These are phyloP conservation scores for Drosophila bocki DNA, from an alignment of 1,140 invertebrate species.

Conservation along the genomic window DNA sequence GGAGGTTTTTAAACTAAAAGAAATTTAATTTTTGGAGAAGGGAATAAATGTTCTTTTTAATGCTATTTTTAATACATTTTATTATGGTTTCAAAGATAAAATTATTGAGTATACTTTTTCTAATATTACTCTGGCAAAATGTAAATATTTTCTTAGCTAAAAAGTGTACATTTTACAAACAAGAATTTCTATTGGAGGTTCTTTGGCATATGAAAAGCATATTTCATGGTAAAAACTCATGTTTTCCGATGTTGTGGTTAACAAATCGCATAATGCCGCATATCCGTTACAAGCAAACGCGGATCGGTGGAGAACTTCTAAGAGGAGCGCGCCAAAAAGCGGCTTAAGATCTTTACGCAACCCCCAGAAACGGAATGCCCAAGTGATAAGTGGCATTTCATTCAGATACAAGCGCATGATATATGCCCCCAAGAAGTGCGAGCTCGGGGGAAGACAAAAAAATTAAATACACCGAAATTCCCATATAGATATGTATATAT, in stretches of 20 bases:
- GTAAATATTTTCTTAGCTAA: background rate
- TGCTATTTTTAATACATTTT: background rate
- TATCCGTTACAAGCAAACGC: slow-evolving; percentile 64
- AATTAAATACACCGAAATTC: slow-evolving; percentile 58
- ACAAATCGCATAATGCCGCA: slow-evolving; percentile 63
- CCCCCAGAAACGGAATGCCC: slow-evolving; percentile 55
- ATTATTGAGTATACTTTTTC: background rate
- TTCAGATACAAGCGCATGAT: slow-evolving; percentile 70
- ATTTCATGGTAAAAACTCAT: slow-evolving; percentile 22
- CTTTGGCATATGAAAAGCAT: slow-evolving; percentile 19
- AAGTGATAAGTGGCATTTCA: slow-evolving; percentile 78
- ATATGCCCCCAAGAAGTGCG: slow-evolving; percentile 34
- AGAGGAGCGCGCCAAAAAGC: slow-evolving; percentile 67
- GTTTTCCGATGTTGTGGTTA: slow-evolving; percentile 16
- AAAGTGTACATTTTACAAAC: background rate
- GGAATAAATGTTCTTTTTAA: background rate
- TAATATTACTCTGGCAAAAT: background rate
- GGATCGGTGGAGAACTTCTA: slow-evolving; percentile 38
- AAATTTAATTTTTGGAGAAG: background rate
- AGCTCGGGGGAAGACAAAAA: slow-evolving; percentile 9
- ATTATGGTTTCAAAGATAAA: background rate
- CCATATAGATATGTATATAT: slow-evolving; percentile 14
- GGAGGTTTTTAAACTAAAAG: background rate
- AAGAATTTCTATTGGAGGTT: background rate
- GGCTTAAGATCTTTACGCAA: slow-evolving; percentile 74